Percentiles rank a stretch among this genome's conserved stretches.
phyloP scores from a whole-genome alignment of 2,888 invertebrate species.

The Oeneis ivallda region DNA sequence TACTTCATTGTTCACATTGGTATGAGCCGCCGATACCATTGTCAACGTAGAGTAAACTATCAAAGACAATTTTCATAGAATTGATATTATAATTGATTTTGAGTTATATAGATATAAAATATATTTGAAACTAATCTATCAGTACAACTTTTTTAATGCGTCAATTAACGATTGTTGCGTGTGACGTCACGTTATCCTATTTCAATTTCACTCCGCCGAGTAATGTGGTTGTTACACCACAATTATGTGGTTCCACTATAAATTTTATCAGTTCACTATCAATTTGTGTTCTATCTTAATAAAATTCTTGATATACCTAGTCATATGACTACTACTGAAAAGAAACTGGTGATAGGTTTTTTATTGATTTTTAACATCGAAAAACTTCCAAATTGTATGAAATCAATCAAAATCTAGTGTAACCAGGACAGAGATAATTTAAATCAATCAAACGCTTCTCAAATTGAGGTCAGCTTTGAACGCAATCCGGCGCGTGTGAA shows the following conservation, averaged over 20 bases:
- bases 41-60: neutral
- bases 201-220: too few relatives aligned
- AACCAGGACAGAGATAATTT: neutral
- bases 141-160: too few relatives aligned
- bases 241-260: too few relatives aligned
- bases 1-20: conserved; percentile 25
- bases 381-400: neutral
- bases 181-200: too few relatives aligned
- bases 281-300: conserved; percentile 2
- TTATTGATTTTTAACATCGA: neutral
- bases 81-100: too few relatives aligned
- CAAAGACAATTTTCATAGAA: neutral
- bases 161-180: too few relatives aligned
- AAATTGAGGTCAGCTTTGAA: neutral
- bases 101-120: too few relatives aligned
- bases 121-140: too few relatives aligned
- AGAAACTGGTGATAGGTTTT: neutral
- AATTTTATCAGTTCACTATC: neutral
- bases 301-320: neutral
- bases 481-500: conserved; percentile 3
- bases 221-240: too few relatives aligned
- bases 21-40: neutral
- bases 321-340: neutral
- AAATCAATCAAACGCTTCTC: neutral
- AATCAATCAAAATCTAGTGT: neutral